Base-by-base conservation (phyloP, 2,113 vertebrate genomes). In the Chaetodon auriga region DNA sequence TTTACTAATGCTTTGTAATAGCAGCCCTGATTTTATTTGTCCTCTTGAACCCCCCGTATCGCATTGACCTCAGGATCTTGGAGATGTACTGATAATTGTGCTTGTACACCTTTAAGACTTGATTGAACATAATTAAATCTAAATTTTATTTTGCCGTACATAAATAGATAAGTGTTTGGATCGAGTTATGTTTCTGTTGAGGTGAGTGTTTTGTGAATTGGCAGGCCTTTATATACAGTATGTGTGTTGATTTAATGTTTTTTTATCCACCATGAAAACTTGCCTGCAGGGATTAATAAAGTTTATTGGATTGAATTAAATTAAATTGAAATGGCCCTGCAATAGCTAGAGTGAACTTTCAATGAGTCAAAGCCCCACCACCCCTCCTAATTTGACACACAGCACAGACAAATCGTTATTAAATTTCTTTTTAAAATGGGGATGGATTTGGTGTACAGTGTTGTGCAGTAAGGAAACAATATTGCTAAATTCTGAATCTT, bases 271-370 rank as follows among this genome's bases (percentile, higher is more conserved):
- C 83, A 78, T 85, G 81, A 87, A 91, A 88, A 80, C 77, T 77
- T 71, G 81, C 80, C 90, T 64, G 70, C 80, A 79, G 87, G 84
- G 87, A 92, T 90, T 83, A 92, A 92, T 92, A 88, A 76, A 88
- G 82, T 87, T 88, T 88, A 93, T 87, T 87, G 80, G 81, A 90
- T 89, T 90, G 81, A 86, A 91, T 91, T 86, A 86, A 90, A 90
- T 86, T 86, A 64, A 89, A 89, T 71, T 87, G 75, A 88, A 92
- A 90, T 87, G 87, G 80, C 80, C 77, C 43, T 55, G 80, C 73
- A 68, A 92, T 87, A 75, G 86, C 80, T 49, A 57, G 75, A 83
- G 83, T 75, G 75, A 89, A 90, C 85, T 60, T 86, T 82, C 70
- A 80, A 75, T 79, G 77, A 90, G 68, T 81, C 76, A 87, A 80